Evolutionary conservation across 2,797 vertebrate genomes (phyloP), one percentile per base, ranked within the genome.

Genomic region (Picus viridis): DNA sequence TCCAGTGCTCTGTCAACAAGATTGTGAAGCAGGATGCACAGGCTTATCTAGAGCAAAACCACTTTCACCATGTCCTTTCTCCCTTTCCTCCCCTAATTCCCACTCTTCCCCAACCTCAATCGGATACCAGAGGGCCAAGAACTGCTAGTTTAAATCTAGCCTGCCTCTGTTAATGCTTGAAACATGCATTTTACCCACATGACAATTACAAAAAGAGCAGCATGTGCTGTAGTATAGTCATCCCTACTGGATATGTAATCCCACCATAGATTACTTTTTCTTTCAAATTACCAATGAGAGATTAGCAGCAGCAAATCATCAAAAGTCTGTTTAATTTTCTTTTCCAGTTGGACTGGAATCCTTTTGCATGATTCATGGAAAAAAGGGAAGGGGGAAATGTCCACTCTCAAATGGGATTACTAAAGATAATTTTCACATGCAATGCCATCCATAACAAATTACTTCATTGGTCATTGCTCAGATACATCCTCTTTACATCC

Each of bases 401-500:
- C 69, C 69, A 75, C 70, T 32, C 45, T 89, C 70, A 69, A 47
- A 75, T 91, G 47, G 59, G 89, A 75, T 89, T 81, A 47, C 76
- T 89, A 69, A 41, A 95, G 94, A 91, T 91, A 94, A 92, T 86
- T 89, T 93, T 94, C 43, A 56, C 83, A 86, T 75, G 76, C 56
- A 91, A 51, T 88, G 90, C 95, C 94, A 93, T 94, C 58, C 86
- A 77, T 88, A 95, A 96, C 85, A 96, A 92, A 94, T 94, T 2
- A 91, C 88, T 86, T 94, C 89, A 93, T 34, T 96, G 86, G 76
- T 78, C 76, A 75, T 80, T 89, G 79, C 89, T 41, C 8, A 2
- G 65, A 74, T 93, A 85, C 87, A 76, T 93, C 62, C 56, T 75
- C 77, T 86, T 91, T 78, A 84, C 41, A 82, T 59, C 86, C 83